Evolutionary conservation across 1,140 invertebrate species (phyloP).

Genomic region (Drosophila tropicalis): DNA sequence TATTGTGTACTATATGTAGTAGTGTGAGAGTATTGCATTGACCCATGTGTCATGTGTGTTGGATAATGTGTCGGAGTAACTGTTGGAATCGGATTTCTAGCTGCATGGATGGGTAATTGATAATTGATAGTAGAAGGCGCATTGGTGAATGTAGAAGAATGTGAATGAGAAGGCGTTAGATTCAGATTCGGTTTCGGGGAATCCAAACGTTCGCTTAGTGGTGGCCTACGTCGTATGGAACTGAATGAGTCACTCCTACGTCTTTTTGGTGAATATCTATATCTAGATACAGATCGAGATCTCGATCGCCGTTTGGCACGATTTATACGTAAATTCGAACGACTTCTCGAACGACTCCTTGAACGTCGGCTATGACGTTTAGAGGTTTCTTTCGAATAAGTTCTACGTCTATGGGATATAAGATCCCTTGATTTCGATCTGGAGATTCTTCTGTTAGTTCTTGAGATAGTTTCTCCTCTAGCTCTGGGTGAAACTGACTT

Average conservation of each 20-base stretch:
- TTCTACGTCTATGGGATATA: neutral
- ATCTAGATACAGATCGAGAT: neutral
- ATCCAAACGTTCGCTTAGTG: neutral
- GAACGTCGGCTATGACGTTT: neutral
- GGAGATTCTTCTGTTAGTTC: neutral
- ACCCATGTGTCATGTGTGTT: neutral
- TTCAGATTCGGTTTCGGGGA: neutral
- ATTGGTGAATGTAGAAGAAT: neutral
- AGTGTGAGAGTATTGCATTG: slow-evolving; percentile 1
- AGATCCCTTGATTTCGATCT: slow-evolving; percentile 11
- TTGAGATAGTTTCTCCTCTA: neutral
- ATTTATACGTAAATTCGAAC: neutral
- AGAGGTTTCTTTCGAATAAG: neutral
- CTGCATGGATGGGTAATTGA: neutral
- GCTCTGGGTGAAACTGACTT: neutral
- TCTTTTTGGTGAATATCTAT: neutral
- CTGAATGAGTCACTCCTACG: neutral
- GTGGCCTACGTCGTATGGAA: neutral
- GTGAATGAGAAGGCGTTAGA: neutral
- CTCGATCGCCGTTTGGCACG: neutral
- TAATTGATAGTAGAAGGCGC: neutral
- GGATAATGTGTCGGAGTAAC: neutral
- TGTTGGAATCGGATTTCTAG: too few relatives aligned
- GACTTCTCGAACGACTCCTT: neutral
- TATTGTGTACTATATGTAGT: slow-evolving; percentile 8